Evolutionary conservation across 2,797 vertebrate species (phyloP).

Genomic region (Rhyacichthys aspro): DNA sequence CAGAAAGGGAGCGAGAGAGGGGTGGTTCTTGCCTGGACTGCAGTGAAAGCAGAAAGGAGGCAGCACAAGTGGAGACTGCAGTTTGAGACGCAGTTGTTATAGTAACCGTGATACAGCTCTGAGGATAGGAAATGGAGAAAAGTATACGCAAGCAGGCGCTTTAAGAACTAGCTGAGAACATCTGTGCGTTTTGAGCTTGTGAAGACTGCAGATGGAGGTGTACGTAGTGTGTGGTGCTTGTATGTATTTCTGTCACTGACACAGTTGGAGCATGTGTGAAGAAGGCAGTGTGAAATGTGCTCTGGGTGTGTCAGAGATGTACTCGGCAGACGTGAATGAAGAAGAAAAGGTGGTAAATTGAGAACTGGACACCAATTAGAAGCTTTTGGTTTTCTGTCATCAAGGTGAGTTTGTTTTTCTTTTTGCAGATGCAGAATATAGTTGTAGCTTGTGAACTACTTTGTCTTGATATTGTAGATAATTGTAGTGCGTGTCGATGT

Average conservation of each 20-base stretch:
- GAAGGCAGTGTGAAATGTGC: constrained; percentile 36
- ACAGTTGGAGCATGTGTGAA: constrained; percentile 41
- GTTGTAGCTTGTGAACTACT: no score
- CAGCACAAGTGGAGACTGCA: constrained; percentile 18
- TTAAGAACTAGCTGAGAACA: constrained; percentile 16
- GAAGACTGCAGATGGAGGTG: constrained; percentile 27
- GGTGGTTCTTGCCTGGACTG: constrained; percentile 49
- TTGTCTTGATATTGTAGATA: no score
- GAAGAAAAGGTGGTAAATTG: constrained; percentile 30
- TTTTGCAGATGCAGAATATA: constrained; percentile 5
- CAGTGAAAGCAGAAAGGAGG: constrained; percentile 47
- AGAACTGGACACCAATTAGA: constrained; percentile 18
- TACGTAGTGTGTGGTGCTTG: constrained; percentile 19
- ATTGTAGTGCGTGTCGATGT: no score
- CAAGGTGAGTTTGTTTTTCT: constrained; percentile 58
- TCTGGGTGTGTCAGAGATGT: constrained; percentile 59
- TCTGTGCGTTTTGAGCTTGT: constrained; percentile 35
- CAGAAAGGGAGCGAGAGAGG: constrained; percentile 20
- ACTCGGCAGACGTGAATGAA: constrained; percentile 39
- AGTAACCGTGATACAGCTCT: constrained; percentile 60
- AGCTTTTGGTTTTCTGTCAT: constrained; percentile 42
- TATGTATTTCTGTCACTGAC: constrained; percentile 20
- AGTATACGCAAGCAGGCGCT: constrained; percentile 3
- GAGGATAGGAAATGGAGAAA: constrained; percentile 14
- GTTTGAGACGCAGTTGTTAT: constrained; percentile 61